phyloP scores from a whole-genome alignment of 2,113 vertebrate species.

The Cyanocitta stelleri region DNA sequence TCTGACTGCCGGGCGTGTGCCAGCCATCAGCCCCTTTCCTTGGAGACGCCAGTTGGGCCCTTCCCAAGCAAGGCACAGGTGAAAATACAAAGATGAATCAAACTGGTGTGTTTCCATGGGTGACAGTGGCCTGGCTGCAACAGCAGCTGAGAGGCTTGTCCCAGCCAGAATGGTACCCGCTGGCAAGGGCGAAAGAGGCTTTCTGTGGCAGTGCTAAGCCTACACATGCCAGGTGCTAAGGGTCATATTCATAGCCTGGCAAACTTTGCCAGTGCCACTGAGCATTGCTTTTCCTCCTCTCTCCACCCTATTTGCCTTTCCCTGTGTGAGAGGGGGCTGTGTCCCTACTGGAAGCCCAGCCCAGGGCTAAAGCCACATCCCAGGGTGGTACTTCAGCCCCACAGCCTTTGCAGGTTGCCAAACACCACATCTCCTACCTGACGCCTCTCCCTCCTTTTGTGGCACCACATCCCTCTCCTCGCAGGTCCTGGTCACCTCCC shows the following conservation, averaged over 20 bases:
- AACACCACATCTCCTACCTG: background rate
- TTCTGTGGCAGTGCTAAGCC: background rate
- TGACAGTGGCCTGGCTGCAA: background rate
- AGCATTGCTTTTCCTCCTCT: background rate
- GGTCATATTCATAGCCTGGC: background rate
- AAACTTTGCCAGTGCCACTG: background rate
- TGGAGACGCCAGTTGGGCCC: fast-evolving
- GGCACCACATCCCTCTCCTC: fast-evolving
- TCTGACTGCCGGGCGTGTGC: background rate
- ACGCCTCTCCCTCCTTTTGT: background rate
- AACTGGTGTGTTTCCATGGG: background rate
- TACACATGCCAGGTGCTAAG: background rate
- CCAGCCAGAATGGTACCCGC: background rate
- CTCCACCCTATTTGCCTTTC: background rate
- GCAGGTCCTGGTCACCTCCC: background rate
- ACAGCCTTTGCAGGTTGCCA: background rate
- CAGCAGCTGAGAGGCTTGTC: background rate
- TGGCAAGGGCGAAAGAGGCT: background rate
- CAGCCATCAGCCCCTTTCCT: fast-evolving
- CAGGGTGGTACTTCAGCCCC: background rate
- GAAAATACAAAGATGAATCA: background rate
- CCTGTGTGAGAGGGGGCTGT: background rate
- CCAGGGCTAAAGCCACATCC: background rate
- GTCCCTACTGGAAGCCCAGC: background rate
- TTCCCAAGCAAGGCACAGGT: background rate